Percentiles rank a stretch among this genome's conserved stretches.
Conservation (phyloP, 1,140 invertebrate species). For the Cotesia vestalis region DNA sequence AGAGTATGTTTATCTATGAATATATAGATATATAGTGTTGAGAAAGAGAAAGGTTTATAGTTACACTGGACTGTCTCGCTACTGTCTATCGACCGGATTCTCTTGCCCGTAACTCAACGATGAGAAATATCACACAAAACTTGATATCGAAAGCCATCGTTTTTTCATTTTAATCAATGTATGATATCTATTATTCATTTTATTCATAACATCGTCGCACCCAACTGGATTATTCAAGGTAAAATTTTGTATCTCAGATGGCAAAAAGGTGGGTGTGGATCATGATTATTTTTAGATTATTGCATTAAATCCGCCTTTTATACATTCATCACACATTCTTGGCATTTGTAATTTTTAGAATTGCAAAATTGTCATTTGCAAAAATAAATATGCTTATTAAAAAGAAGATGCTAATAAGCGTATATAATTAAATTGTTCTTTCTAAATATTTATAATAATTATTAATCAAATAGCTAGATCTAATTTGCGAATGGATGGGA, state of each 20-base stretch:
- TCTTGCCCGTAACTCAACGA: not conserved
- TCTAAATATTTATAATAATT: not conserved
- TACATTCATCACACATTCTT: not conserved
- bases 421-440: not conserved
- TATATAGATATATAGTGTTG: too few species aligned
- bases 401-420: not conserved
- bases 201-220: not conserved
- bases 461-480: not conserved
- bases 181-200: not conserved
- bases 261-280: slow-evolving; percentile 11
- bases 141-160: not conserved
- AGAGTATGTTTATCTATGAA: not conserved
- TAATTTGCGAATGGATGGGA: not conserved
- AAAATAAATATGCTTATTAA: slow-evolving; percentile 7
- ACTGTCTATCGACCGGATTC: slow-evolving; percentile 3
- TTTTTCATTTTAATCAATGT: slow-evolving; percentile 5
- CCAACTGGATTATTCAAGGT: not conserved
- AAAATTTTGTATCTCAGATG: not conserved
- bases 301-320: slow-evolving; percentile 6
- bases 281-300: slow-evolving; percentile 21
- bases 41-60: slow-evolving; percentile 4
- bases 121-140: not conserved
- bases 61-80: slow-evolving; percentile 11
- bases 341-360: not conserved
- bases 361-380: slow-evolving; percentile 10